These are phyloP conservation scores for Drusus annulatus DNA, from an alignment of 1,140 invertebrate species.

Conservation along the genomic window DNA sequence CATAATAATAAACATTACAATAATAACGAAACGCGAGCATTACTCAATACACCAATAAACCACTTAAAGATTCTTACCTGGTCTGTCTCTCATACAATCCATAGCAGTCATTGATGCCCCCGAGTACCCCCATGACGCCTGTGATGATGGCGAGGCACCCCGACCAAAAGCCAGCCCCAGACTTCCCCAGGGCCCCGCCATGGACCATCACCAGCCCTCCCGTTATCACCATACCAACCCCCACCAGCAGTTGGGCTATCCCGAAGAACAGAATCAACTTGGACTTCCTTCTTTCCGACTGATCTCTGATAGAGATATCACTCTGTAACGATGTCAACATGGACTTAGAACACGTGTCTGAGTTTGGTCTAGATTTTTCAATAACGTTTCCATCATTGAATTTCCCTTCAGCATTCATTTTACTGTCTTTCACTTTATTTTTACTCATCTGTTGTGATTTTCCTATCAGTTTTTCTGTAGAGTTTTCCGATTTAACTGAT, in stretches of 20 bases:
- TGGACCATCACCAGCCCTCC: slow-evolving; percentile 73
- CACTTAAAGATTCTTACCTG: slow-evolving; percentile 58
- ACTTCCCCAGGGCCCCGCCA: slow-evolving; percentile 72
- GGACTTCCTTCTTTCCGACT: slow-evolving; percentile 58
- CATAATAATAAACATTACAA: too few relatives aligned
- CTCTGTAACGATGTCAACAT: slow-evolving; percentile 63
- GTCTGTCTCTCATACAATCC: slow-evolving; percentile 65
- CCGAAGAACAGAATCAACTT: slow-evolving; percentile 70
- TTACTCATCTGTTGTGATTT: slow-evolving; percentile 71
- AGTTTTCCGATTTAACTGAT: slow-evolving; percentile 69
- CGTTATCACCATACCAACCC: slow-evolving; percentile 72
- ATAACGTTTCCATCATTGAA: slow-evolving; percentile 38
- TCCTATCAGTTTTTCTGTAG: slow-evolving; percentile 73
- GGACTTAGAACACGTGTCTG: slow-evolving; percentile 62
- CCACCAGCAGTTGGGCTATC: slow-evolving; percentile 71
- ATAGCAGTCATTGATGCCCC: slow-evolving; percentile 74
- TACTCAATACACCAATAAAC: too few relatives aligned
- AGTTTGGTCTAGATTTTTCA: slow-evolving; percentile 53
- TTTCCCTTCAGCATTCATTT: slow-evolving; percentile 58
- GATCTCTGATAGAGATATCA: slow-evolving; percentile 57
- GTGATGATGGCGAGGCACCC: slow-evolving; percentile 73
- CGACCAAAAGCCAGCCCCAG: slow-evolving; percentile 75
- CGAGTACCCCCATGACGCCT: slow-evolving; percentile 72
- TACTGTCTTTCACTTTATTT: slow-evolving; percentile 60
- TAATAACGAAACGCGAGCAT: too few relatives aligned